A percentile compares a stretch with the other conserved stretches of the same genome.
phyloP scores from a whole-genome alignment of 1,140 invertebrate genomes.

The Atta cephalotes region DNA sequence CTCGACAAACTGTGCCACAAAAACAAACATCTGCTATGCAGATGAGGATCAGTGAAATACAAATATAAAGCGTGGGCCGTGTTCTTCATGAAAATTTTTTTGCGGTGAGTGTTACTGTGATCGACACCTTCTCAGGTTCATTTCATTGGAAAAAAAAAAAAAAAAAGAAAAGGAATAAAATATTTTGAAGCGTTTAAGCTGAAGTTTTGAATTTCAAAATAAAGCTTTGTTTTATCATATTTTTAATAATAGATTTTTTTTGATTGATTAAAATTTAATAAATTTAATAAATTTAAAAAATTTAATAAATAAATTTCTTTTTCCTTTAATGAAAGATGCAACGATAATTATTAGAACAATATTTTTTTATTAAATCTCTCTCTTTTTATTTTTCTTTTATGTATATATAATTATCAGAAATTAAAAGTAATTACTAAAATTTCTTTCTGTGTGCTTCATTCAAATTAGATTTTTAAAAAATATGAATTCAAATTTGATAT shows the following conservation, averaged over 20 bases:
- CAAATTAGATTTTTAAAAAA: background rate
- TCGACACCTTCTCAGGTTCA: background rate
- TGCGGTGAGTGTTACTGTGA: background rate
- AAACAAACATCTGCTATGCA: conserved; percentile 31
- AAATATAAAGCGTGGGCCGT: background rate
- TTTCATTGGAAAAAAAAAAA: background rate
- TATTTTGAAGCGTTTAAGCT: background rate
- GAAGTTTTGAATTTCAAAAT: background rate
- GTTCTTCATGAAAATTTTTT: background rate
- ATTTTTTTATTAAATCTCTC: background rate
- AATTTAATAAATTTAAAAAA: background rate
- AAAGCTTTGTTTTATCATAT: background rate
- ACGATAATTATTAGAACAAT: background rate
- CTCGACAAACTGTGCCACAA: conserved; percentile 7
- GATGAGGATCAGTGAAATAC: background rate
- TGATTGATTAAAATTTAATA: no score
- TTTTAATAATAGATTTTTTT: background rate
- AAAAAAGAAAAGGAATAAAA: background rate
- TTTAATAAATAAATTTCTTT: background rate
- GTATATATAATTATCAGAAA: background rate
- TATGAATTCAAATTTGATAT: background rate
- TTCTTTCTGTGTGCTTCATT: background rate
- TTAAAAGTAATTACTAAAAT: background rate
- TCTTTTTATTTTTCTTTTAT: background rate
- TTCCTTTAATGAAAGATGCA: background rate